phyloP scores from a whole-genome alignment of 2,113 vertebrate species.

The Pangasianodon hypophthalmus region DNA sequence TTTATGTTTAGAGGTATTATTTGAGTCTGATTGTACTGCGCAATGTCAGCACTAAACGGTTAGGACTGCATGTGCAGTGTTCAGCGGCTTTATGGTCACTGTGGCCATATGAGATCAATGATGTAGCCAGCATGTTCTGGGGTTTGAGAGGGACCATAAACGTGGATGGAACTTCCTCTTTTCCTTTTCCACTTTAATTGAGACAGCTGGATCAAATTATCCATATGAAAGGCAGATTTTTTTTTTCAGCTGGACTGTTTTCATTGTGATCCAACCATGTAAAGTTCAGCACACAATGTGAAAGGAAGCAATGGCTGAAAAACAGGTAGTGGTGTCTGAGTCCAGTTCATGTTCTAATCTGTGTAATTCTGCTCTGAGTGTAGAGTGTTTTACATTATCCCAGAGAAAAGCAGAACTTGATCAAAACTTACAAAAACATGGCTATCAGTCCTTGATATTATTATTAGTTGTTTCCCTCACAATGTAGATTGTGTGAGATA shows the following conservation, averaged over 20 bases:
- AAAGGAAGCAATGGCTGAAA: slow-evolving; percentile 23
- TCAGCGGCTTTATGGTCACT: slow-evolving; percentile 58
- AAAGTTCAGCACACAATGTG: slow-evolving; percentile 22
- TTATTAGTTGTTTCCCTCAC: background rate
- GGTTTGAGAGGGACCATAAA: slow-evolving; percentile 59
- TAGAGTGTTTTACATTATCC: slow-evolving; percentile 6
- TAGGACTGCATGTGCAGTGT: slow-evolving; percentile 47
- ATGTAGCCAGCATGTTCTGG: slow-evolving; percentile 48
- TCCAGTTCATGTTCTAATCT: slow-evolving; percentile 38
- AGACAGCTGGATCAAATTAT: slow-evolving; percentile 55
- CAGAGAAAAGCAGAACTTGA: background rate
- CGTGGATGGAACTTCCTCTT: slow-evolving; percentile 56
- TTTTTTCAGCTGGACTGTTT: slow-evolving; percentile 28
- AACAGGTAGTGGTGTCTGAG: slow-evolving; percentile 41
- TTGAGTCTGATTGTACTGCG: slow-evolving; percentile 34
- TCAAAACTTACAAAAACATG: background rate
- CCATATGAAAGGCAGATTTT: slow-evolving; percentile 37
- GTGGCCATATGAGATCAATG: slow-evolving; percentile 59
- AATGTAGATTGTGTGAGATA: background rate
- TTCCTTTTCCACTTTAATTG: slow-evolving; percentile 51
- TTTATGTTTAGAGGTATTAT: slow-evolving; percentile 42
- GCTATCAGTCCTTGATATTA: background rate
- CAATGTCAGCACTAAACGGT: slow-evolving; percentile 54
- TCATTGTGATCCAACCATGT: slow-evolving; percentile 42
- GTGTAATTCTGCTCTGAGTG: background rate